phyloP scores from a whole-genome alignment of 2,113 vertebrate species.

The Columbina picui region DNA sequence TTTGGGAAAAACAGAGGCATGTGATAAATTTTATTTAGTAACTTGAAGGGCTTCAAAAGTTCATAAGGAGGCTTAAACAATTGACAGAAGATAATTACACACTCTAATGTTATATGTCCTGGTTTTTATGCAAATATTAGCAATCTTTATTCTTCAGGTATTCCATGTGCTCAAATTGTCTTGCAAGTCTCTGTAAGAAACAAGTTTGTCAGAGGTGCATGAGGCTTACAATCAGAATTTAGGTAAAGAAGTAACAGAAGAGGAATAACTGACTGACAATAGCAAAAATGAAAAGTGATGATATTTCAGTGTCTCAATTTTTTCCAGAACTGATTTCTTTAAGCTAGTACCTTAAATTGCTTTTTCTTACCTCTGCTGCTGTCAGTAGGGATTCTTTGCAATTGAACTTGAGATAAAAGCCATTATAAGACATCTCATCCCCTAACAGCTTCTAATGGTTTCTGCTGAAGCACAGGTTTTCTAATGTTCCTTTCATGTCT shows the following conservation, averaged over 20 bases:
- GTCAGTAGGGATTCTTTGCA: not conserved
- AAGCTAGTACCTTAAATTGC: not conserved
- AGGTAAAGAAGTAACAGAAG: not conserved
- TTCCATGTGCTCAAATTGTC: not conserved
- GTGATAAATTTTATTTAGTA: not conserved
- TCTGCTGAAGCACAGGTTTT: not conserved
- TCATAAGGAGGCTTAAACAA: not conserved
- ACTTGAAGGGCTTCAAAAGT: not conserved
- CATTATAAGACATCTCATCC: not conserved
- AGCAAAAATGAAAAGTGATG: not conserved
- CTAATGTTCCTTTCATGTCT: not conserved
- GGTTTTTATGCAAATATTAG: not conserved
- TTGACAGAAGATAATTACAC: not conserved
- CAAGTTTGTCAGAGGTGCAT: not conserved
- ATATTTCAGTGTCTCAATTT: not conserved
- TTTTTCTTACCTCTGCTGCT: not conserved
- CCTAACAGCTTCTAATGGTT: not conserved
- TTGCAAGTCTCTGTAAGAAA: not conserved
- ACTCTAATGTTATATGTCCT: not conserved
- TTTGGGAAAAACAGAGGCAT: not conserved
- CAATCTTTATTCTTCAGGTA: not conserved
- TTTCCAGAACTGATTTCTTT: not conserved
- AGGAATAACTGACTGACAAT: not conserved
- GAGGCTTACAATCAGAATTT: not conserved
- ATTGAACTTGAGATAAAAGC: not conserved